Percentiles rank a stretch among this genome's conserved stretches.
phyloP scores from a whole-genome alignment of 2,113 vertebrate genomes.

The Candoia aspera region DNA sequence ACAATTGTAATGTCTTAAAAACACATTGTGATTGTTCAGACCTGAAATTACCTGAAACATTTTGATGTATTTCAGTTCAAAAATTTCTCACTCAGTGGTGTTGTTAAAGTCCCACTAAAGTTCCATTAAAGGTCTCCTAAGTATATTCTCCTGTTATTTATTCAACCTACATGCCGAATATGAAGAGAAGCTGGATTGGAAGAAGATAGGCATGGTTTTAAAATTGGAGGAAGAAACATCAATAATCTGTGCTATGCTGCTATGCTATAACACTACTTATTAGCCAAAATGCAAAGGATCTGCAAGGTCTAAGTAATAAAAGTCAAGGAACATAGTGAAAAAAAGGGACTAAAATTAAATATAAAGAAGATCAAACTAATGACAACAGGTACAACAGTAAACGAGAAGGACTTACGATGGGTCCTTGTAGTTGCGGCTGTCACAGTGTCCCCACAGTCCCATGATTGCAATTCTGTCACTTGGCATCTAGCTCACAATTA shows the following conservation, averaged over 20 bases:
- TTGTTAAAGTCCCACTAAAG: neutral
- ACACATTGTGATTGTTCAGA: neutral
- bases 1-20: neutral
- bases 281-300: neutral
- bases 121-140: neutral
- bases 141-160: neutral
- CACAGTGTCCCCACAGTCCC: neutral
- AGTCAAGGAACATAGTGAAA: neutral
- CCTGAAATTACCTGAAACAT: neutral
- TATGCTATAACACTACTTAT: neutral
- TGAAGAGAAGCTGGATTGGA: neutral
- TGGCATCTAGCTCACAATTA: neutral
- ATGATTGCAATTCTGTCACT: neutral
- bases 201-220: neutral
- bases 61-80: neutral
- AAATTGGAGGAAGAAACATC: neutral
- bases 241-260: neutral
- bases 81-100: neutral
- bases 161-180: neutral
- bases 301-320: neutral
- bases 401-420: neutral
- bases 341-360: neutral
- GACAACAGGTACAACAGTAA: neutral
- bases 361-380: neutral
- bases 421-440: neutral